A percentile compares a stretch with the other conserved stretches of the same genome.
These are phyloP conservation scores for Tenthredo amoena DNA, from an alignment of 2,888 invertebrate genomes.

Conservation along the genomic window DNA sequence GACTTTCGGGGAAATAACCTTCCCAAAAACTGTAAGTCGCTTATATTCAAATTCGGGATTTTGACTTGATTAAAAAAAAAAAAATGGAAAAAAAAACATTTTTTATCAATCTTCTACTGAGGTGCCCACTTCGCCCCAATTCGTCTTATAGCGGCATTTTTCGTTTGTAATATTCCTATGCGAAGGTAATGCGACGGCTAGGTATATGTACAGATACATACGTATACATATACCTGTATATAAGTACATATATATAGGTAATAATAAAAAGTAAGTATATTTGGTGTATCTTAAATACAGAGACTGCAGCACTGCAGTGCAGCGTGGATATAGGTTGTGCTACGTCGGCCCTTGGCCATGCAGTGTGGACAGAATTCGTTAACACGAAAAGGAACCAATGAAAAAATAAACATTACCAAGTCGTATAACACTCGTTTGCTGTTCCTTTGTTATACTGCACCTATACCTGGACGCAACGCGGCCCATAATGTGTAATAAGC, in stretches of 20 bases:
- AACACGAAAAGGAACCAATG: conserved; percentile 40
- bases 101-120: too few species aligned
- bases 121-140: too few species aligned
- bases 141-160: too few species aligned
- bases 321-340: not conserved
- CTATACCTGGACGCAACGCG: not conserved
- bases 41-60: too few species aligned
- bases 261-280: conserved; percentile 6
- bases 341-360: not conserved
- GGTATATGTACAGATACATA: not conserved
- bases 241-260: not conserved
- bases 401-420: conserved; percentile 45
- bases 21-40: too few species aligned
- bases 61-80: too few species aligned
- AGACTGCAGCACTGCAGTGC: not conserved
- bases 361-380: conserved; percentile 42
- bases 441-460: conserved; percentile 42
- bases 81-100: too few species aligned
- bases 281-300: not conserved
- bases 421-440: conserved; percentile 47
- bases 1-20: too few species aligned
- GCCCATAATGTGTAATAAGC: not conserved
- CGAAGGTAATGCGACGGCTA: not conserved
- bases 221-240: not conserved
- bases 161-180: too few species aligned